Base-by-base conservation (phyloP, 2,888 invertebrate genomes). In the Lampropteryx suffumata region DNA sequence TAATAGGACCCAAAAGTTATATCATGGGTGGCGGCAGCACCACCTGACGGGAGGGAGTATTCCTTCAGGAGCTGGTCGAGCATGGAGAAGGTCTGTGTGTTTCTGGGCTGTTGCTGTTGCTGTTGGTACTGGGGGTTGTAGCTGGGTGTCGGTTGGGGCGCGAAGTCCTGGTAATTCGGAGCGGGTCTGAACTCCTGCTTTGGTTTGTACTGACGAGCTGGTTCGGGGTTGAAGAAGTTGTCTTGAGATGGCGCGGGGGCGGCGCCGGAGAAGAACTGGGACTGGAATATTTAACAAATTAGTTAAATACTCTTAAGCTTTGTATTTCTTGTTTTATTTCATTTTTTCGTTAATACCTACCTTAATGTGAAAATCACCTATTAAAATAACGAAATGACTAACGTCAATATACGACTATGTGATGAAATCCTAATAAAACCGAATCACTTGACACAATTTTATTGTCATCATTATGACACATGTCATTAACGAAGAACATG, bases 1-100 rank as follows among this genome's bases (percentile, higher is more conserved):
- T 93, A 95, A 80, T 94, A 95, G 77, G 94, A 94, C 69, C 96
- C 95, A 74, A 96, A 96, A 52, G 95, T 94, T 79, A 96, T 96
- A 71, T 96, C 96, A 71, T 96, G 96, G 28, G 95, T 87, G 0
- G 96, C 93, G 0, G 94, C 91, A 6, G 93, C 91, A 17, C 93
- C 93, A 4, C 91, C 91, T 60, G 93, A 91, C 0, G 96, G 96
- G 37, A 96, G 80, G 8, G 95, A 94, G 71, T 95, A 96, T 67
- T 96, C 96, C 72, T 94, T 94, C 40, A 96, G 93, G 41, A 96
- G 91, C 72, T 96, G 95, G 73, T 96, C 96, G 36, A 96, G 88
- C 79, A 96, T 91, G 44, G 82, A 91, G 78, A 73, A 91, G 35
- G 69, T 75, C 43, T 81, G 82, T 27, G 62, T 59, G 52, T 67